Conservation (phyloP, 1,140 invertebrate species). For the Lutraria rhynchaena region DNA sequence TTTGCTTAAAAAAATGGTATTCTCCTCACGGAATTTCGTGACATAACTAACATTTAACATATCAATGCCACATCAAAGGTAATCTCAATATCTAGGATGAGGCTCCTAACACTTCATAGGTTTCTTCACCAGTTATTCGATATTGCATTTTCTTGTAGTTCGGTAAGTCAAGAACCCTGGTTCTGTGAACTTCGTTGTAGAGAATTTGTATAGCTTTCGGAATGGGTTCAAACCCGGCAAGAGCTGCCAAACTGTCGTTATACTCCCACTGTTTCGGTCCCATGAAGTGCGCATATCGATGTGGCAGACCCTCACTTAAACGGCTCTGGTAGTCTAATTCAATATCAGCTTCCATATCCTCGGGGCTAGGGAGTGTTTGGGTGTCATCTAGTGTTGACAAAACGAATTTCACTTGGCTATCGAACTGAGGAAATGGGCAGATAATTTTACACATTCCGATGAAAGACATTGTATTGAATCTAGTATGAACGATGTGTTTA, state of each 20-base stretch:
- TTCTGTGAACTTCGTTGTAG: conserved; percentile 79
- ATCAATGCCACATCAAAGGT: not conserved
- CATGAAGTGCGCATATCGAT: conserved; percentile 89
- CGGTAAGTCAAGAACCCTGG: conserved; percentile 7
- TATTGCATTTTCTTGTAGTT: conserved; percentile 23
- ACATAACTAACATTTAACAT: not conserved
- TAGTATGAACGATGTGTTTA: conserved; percentile 91
- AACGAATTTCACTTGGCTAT: conserved; percentile 91
- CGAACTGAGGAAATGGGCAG: conserved; percentile 93
- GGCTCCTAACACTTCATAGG: conserved; percentile 1
- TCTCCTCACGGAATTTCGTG: no score
- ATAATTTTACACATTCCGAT: conserved; percentile 91
- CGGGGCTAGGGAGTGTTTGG: conserved; percentile 86
- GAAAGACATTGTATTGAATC: conserved; percentile 89
- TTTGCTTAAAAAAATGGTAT: no score
- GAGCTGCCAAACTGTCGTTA: conserved; percentile 86
- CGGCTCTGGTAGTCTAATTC: conserved; percentile 84
- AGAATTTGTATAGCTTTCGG: conserved; percentile 87
- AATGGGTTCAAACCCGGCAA: conserved; percentile 85
- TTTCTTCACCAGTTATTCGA: conserved; percentile 7
- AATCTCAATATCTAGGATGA: not conserved
- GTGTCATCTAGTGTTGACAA: conserved; percentile 86
- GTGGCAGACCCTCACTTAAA: conserved; percentile 84
- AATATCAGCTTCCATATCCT: conserved; percentile 87
- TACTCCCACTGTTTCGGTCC: conserved; percentile 86